Evolutionary conservation across 2,888 invertebrate genomes (phyloP), one percentile per base, ranked within the genome.

Genomic region (Ischnus inquisitorius): DNA sequence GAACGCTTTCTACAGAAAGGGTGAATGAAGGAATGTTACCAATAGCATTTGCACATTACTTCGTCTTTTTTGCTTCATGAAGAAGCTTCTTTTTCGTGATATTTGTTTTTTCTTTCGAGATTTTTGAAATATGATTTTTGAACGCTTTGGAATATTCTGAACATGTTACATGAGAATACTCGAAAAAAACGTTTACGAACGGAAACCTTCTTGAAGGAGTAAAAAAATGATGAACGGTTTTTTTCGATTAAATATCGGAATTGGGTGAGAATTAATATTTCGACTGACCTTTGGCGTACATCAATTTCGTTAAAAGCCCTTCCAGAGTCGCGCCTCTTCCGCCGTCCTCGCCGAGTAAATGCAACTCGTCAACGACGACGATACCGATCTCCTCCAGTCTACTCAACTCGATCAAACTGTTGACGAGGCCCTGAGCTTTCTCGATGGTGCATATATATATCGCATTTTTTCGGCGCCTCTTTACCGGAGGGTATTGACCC

Each of bases 361-460:
- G 99, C 67, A 98, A 93, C 93, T 99, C 99, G 94, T 99, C 99
- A 0, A 99, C 95, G n/a, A 96, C 95, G 51, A 96, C 94, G 51
- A 91, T 90, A 51, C 93, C 93, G 81, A 93, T 90, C 91, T 93
- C 93, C 57, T 96, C 94, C 10, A 98, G 94, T 83, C 98, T 94
- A 12, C 95, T 94, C 41, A 95, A 94, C 91, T 98, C 98, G 85
- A 98, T 96, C 34, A 99, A 94, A 92, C 97, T 97, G 91, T 98
- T 97, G 19, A 99, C 94, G 3, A 99, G 93, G 6, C 97, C 96
- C 68, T 97, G 95, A 3, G 97, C 98, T 93, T 99, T 99, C 94
- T 99, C 99, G 85, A 99, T 98, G 0, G 99, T 99, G 1, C 98
- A 98, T 60, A 99, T 95, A 90, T 97, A 99, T 62, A 99, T 95